Conservation (phyloP, 1,140 invertebrate genomes). For the Diorhabda elongata region DNA sequence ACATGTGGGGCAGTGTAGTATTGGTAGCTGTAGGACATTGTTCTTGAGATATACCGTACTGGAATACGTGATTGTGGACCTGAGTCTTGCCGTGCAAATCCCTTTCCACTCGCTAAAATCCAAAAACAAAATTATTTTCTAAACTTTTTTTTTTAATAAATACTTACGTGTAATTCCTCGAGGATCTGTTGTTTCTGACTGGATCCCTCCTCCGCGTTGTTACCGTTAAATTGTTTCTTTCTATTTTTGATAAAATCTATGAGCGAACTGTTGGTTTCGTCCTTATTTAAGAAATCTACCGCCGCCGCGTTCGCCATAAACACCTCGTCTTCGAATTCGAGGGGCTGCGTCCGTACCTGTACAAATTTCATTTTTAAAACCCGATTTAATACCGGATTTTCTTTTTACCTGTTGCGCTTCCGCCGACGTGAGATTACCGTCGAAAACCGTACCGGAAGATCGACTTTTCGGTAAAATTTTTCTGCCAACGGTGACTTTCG, state of each 20-base stretch:
- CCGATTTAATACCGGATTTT: background rate
- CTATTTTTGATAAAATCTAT: conserved; percentile 45
- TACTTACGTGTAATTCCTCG: conserved; percentile 66
- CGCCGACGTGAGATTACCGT: conserved; percentile 49
- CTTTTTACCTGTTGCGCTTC: conserved; percentile 51
- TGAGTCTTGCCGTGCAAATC: conserved; percentile 63
- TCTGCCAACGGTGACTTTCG: conserved; percentile 32
- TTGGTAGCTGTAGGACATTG: conserved; percentile 40
- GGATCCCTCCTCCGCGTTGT: conserved; percentile 60
- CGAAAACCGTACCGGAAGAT: conserved; percentile 44
- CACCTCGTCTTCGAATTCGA: conserved; percentile 44
- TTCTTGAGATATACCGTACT: conserved; percentile 44
- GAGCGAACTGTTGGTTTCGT: conserved; percentile 44
- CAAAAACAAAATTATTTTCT: background rate
- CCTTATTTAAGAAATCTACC: conserved; percentile 42
- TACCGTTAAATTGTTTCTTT: conserved; percentile 42
- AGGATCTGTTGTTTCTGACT: conserved; percentile 72
- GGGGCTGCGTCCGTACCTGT: conserved; percentile 52
- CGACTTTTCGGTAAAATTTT: conserved; percentile 55
- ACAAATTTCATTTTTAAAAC: background rate
- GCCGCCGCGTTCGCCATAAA: conserved; percentile 38
- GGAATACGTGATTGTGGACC: conserved; percentile 45
- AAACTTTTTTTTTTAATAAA: background rate
- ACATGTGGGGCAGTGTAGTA: conserved; percentile 26
- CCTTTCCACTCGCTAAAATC: conserved; percentile 62